Conservation (phyloP, 23 tunicate genomes). For the Ciona savignyi region DNA sequence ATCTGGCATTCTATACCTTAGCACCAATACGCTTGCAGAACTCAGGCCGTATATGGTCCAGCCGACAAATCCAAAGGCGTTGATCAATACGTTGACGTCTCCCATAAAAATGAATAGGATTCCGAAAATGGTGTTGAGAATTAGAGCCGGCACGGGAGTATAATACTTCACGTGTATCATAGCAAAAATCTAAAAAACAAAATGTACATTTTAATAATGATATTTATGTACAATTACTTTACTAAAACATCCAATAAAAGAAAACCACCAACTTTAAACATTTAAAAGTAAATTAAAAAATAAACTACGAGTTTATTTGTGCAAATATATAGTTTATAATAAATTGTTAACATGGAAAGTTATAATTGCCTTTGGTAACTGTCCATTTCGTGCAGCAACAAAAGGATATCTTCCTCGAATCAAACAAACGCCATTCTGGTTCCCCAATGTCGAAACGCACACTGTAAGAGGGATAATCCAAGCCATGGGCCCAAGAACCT, state of each 20-base stretch:
- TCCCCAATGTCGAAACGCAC: slow-evolving; percentile 55
- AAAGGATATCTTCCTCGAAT: slow-evolving; percentile 41
- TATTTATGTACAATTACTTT: background rate
- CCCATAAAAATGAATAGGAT: slow-evolving; percentile 36
- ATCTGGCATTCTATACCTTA: slow-evolving; percentile 35
- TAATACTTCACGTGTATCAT: slow-evolving; percentile 52
- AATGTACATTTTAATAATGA: slow-evolving; percentile 19
- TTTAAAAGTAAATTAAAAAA: no score
- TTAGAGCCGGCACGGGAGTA: slow-evolving; percentile 62
- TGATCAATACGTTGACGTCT: slow-evolving; percentile 49
- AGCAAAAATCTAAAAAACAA: slow-evolving; percentile 3
- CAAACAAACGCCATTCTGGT: slow-evolving; percentile 33
- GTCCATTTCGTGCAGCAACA: slow-evolving; percentile 59
- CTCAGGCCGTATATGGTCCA: slow-evolving; percentile 64
- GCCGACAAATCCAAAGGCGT: slow-evolving; percentile 50
- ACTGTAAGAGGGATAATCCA: slow-evolving; percentile 58
- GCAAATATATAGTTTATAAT: background rate
- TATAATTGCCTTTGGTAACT: slow-evolving; percentile 36
- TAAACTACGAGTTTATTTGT: background rate
- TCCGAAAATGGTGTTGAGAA: slow-evolving; percentile 6
- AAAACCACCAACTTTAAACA: no score
- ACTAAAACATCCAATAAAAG: background rate
- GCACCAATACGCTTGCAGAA: slow-evolving; percentile 44
- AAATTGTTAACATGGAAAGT: background rate
- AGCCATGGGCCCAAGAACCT: slow-evolving; percentile 43